Evolutionary conservation across 2,888 invertebrate species (phyloP).

Genomic region (Cosmia trapezina): DNA sequence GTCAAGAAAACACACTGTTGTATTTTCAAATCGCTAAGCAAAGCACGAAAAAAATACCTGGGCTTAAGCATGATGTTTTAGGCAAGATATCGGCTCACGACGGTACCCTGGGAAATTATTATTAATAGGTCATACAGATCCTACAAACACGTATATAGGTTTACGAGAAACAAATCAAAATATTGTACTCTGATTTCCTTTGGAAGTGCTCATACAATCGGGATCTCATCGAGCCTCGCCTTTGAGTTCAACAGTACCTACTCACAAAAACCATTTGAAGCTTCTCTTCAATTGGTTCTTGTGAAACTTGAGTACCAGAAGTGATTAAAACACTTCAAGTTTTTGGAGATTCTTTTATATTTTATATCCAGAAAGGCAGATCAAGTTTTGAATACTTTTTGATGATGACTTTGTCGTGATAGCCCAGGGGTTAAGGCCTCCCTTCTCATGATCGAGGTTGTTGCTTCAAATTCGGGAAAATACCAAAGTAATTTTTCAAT

Average conservation of each 20-base stretch:
- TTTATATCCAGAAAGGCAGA: no score
- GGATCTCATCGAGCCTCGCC: slow-evolving; percentile 20
- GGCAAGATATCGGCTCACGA: background rate
- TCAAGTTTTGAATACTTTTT: no score
- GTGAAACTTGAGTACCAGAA: slow-evolving; percentile 19
- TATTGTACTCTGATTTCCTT: slow-evolving; percentile 25
- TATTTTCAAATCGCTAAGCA: background rate
- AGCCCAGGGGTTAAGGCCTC: no score
- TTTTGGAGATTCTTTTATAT: slow-evolving; percentile 2
- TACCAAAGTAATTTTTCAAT: no score
- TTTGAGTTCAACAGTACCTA: slow-evolving; percentile 45
- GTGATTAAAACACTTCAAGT: slow-evolving; percentile 26
- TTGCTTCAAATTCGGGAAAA: no score
- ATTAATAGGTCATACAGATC: background rate
- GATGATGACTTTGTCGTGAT: no score
- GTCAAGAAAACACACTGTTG: background rate
- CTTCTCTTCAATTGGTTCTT: slow-evolving; percentile 27
- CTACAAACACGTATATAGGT: background rate
- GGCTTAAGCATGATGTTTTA: background rate
- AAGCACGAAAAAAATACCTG: background rate
- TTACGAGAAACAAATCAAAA: slow-evolving; percentile 20
- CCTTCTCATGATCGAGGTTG: no score
- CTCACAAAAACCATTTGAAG: slow-evolving; percentile 43
- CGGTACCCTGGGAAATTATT: background rate
- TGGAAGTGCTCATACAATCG: slow-evolving; percentile 25